Evolutionary conservation across 2,888 invertebrate genomes (phyloP), one percentile per base, ranked within the genome.

Genomic region (Myathropa florea): DNA sequence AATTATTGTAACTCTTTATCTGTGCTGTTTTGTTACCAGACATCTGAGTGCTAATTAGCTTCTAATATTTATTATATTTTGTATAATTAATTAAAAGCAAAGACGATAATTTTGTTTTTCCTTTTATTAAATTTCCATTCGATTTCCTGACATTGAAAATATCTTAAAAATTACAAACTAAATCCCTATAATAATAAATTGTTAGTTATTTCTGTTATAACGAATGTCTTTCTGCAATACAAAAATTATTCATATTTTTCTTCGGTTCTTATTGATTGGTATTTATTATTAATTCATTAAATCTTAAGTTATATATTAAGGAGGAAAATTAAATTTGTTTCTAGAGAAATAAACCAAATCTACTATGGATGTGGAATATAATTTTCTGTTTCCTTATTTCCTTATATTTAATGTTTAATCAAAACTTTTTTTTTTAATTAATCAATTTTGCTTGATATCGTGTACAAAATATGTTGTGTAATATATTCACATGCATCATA

Each of bases 111-210:
- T 46, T 46, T 18, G 18, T 46, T 84, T 81, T 86, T 79, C 83
- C 73, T 78, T 83, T 78, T 86, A 83, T 79, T 86, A 78, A 83
- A 86, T 86, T 83, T 86, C 86, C 86, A 86, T 86, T 86, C 86
- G 86, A 83, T 83, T 86, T 86, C 85, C 78, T 86, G 85, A 86
- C 83, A 78, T 73, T 86, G 28, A 79, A 83, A 75, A 73, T 83
- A 46, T 71, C 78, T 86, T 79, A 83, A 77, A 64, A 59, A 21
- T 82, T 75, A 75, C 36, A 71, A 86, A 86, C 86, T 83, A 67
- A 86, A 86, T 82, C 75, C 83, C 75, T 78, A 83, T 83, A 78
- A 61, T 30, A 64, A 68, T 78, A 64, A 82, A 82, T 85, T 83
- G 78, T 76, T 79, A 59, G 39, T 70, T 83, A 65, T 68, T 63